Percentiles rank a stretch among this genome's conserved stretches.
Evolutionary conservation across 2,797 vertebrate species (phyloP).

Genomic region (Alcedo atthis): DNA sequence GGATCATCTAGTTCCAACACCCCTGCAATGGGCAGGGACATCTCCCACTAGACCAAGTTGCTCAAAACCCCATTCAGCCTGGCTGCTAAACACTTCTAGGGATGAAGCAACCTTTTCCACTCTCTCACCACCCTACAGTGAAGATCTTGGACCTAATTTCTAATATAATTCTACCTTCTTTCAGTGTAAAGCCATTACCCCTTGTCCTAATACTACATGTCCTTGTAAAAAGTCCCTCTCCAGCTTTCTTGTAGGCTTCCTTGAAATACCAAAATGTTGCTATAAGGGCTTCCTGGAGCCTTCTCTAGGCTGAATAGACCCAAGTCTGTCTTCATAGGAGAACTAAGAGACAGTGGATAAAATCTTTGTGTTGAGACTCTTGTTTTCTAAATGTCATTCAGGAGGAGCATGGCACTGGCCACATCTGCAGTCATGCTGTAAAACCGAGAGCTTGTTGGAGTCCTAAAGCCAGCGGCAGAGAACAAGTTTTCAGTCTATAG

Average conservation of each 20-base stretch:
- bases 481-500: not conserved
- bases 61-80: not conserved
- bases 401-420: not conserved
- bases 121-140: not conserved
- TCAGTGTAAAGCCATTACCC: not conserved
- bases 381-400: not conserved
- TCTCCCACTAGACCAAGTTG: not conserved
- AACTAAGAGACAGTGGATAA: not conserved
- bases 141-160: not conserved
- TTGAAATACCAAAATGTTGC: not conserved
- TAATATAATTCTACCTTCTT: not conserved
- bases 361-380: not conserved
- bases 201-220: not conserved
- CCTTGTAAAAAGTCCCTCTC: not conserved
- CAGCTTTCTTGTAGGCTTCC: not conserved
- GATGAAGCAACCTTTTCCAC: not conserved
- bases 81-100: not conserved
- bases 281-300: not conserved
- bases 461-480: not conserved
- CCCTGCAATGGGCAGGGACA: not conserved
- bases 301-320: not conserved
- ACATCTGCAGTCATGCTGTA: not conserved
- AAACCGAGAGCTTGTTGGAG: not conserved
- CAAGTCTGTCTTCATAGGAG: not conserved
- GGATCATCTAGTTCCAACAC: not conserved